A percentile compares a stretch with the other conserved stretches of the same genome.
Evolutionary conservation across 1,140 invertebrate species (phyloP).

Genomic region (Brachionus manjavacas): DNA sequence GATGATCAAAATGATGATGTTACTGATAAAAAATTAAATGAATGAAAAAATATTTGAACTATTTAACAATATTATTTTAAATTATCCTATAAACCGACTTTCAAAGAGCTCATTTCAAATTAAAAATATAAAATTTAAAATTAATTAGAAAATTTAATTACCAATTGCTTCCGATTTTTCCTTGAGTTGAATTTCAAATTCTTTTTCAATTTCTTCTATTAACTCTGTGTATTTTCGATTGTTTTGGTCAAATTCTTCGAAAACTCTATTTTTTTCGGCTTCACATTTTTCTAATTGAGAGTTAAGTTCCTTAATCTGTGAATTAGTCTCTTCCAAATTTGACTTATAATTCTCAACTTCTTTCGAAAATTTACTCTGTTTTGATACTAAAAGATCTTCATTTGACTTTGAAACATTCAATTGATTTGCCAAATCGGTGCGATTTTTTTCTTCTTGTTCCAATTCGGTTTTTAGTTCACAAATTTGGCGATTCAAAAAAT

Average conservation of each 20-base stretch:
- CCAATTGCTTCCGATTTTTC: not conserved
- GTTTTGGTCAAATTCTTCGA: not conserved
- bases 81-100: too few species aligned
- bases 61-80: too few species aligned
- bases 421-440: not conserved
- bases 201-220: not conserved
- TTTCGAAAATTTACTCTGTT: not conserved
- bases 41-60: too few species aligned
- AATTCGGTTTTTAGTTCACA: not conserved
- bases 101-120: too few species aligned
- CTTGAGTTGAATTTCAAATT: not conserved
- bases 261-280: not conserved
- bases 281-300: not conserved
- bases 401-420: not conserved
- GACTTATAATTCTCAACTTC: not conserved
- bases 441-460: not conserved
- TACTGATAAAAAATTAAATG: too few species aligned
- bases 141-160: not conserved
- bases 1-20: too few species aligned
- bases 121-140: too few species aligned
- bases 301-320: not conserved
- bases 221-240: not conserved
- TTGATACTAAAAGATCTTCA: not conserved
- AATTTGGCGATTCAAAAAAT: slow-evolving; percentile 12
- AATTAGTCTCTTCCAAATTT: not conserved